These are phyloP conservation scores for Acrobasis consociella DNA, from an alignment of 2,888 invertebrate species.

Conservation along the genomic window DNA sequence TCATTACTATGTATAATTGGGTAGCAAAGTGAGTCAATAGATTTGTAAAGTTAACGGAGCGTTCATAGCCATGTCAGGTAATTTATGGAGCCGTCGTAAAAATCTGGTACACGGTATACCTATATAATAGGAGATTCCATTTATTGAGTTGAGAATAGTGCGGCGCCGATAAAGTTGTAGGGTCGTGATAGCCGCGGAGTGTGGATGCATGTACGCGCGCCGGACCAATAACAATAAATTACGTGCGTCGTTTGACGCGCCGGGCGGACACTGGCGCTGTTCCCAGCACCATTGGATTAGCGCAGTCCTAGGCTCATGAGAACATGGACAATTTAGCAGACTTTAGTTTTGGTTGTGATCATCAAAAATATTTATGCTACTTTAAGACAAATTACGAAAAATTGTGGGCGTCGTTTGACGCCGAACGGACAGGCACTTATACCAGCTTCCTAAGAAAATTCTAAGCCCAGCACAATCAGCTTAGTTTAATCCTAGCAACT, in stretches of 20 bases:
- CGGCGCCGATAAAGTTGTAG: constrained; percentile 74
- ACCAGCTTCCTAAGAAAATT: too few species aligned
- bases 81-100: constrained; percentile 43
- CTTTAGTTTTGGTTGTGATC: too few species aligned
- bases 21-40: constrained; percentile 21
- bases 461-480: too few species aligned
- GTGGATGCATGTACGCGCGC: constrained; percentile 80
- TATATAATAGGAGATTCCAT: constrained; percentile 55
- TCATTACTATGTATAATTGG: constrained; percentile 13
- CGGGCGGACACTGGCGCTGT: constrained; percentile 46
- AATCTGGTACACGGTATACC: constrained; percentile 52
- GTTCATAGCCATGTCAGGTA: constrained; percentile 34
- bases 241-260: constrained; percentile 75
- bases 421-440: too few species aligned
- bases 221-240: constrained; percentile 82
- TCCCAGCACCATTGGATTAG: constrained; percentile 22
- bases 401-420: too few species aligned
- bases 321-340: not conserved
- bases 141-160: constrained; percentile 60
- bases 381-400: too few species aligned
- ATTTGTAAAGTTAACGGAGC: constrained; percentile 20
- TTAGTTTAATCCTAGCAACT: too few species aligned
- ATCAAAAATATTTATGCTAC: too few species aligned
- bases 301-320: constrained; percentile 1
- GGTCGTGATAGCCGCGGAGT: constrained; percentile 79